Conservation (phyloP, 2,888 invertebrate species). For the Lithosia quadra region DNA sequence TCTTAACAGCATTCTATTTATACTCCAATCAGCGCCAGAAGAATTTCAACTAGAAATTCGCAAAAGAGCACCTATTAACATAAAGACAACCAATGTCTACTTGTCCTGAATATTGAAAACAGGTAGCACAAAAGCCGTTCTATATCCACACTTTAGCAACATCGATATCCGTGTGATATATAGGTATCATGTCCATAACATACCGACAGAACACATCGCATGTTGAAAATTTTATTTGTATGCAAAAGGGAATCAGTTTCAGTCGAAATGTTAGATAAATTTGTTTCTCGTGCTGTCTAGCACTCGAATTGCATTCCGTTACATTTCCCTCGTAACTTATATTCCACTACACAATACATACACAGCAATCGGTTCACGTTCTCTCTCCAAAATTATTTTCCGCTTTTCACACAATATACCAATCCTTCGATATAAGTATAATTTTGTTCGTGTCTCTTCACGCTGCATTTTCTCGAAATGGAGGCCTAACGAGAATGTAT, state of each 20-base stretch:
- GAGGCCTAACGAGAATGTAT: slow-evolving; percentile 70
- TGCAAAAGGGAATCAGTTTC: slow-evolving; percentile 60
- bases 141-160: background rate
- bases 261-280: slow-evolving; percentile 64
- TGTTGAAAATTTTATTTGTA: slow-evolving; percentile 58
- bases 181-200: slow-evolving; percentile 26
- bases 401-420: slow-evolving; percentile 45
- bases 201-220: slow-evolving; percentile 40
- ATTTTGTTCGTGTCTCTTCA: slow-evolving; percentile 45
- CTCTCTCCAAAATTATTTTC: slow-evolving; percentile 41
- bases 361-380: slow-evolving; percentile 42
- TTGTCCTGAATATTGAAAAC: background rate
- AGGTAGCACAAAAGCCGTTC: background rate
- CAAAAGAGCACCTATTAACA: background rate
- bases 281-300: slow-evolving; percentile 55
- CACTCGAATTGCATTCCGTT: slow-evolving; percentile 64
- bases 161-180: background rate
- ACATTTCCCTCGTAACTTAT: slow-evolving; percentile 61
- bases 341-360: slow-evolving; percentile 51
- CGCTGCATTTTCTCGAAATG: slow-evolving; percentile 60
- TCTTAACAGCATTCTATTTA: too few relatives aligned
- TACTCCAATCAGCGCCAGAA: background rate
- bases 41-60: background rate
- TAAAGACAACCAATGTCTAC: background rate
- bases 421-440: slow-evolving; percentile 46